Conservation (phyloP, 53 echinoderm and acorn worm genomes). For the Holothuria scabra region DNA sequence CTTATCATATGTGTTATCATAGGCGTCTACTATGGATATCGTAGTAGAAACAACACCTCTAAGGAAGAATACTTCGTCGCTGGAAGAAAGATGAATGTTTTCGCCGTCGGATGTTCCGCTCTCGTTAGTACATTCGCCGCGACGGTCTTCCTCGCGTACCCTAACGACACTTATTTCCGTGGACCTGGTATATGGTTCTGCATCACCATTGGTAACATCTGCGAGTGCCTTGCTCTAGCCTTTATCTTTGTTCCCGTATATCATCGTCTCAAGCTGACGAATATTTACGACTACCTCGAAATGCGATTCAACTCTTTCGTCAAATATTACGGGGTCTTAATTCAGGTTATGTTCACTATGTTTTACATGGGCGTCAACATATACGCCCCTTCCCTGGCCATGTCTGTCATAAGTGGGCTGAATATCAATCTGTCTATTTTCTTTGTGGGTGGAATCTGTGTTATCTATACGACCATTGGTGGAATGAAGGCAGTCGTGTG, state of each 20-base stretch:
- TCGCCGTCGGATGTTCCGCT: slow-evolving; percentile 23
- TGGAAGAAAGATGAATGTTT: slow-evolving; percentile 18
- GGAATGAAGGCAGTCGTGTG: slow-evolving; percentile 15
- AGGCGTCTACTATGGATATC: slow-evolving; percentile 22
- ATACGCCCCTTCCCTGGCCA: slow-evolving; percentile 23
- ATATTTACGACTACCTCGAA: slow-evolving; percentile 21
- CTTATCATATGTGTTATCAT: slow-evolving; percentile 1
- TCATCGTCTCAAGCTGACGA: slow-evolving; percentile 17
- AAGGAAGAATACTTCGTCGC: slow-evolving; percentile 24
- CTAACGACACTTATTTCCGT: slow-evolving; percentile 11
- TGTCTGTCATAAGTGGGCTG: slow-evolving; percentile 11
- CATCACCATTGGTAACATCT: slow-evolving; percentile 25
- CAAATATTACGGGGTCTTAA: slow-evolving; percentile 18
- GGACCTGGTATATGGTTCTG: slow-evolving; percentile 23
- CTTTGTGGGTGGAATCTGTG: slow-evolving; percentile 8
- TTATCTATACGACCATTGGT: slow-evolving; percentile 4
- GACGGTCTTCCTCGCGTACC: slow-evolving; percentile 1
- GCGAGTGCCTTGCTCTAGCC: slow-evolving; percentile 10
- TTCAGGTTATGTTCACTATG: slow-evolving; percentile 11
- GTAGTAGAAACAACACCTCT: not conserved
- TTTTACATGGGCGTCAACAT: slow-evolving; percentile 26
- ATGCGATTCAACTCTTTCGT: slow-evolving; percentile 20
- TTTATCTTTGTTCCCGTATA: slow-evolving; percentile 17
- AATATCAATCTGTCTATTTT: slow-evolving; percentile 11
- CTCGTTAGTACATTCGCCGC: slow-evolving; percentile 24